Evolutionary conservation across 2,797 vertebrate genomes (phyloP).

Genomic region (Hephaestus fuliginosus): DNA sequence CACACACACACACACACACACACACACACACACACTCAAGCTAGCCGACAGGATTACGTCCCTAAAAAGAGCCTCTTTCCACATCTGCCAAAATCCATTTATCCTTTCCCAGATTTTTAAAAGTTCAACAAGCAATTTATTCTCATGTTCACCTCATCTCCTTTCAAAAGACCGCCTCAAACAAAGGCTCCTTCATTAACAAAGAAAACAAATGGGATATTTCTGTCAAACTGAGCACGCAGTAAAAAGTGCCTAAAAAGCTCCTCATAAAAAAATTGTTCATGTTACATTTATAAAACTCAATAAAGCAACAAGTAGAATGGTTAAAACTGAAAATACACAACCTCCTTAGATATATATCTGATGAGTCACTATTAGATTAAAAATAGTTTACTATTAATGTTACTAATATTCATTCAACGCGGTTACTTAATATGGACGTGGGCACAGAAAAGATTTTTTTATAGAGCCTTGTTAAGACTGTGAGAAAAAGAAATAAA

Average conservation of each 20-base stretch:
- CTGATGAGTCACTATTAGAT: background rate
- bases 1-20: slow-evolving; percentile 8
- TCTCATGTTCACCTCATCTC: background rate
- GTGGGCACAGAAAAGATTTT: background rate
- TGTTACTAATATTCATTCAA: background rate
- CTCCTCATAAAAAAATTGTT: background rate
- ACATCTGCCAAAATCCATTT: slow-evolving; percentile 43
- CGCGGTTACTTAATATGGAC: background rate
- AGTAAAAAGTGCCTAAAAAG: background rate
- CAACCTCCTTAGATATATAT: background rate
- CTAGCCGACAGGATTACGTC: slow-evolving; percentile 25
- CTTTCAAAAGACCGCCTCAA: background rate
- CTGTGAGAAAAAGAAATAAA: background rate
- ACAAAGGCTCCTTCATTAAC: background rate
- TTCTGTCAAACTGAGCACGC: background rate
- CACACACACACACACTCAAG: background rate
- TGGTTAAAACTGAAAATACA: background rate
- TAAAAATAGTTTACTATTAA: slow-evolving; percentile 7
- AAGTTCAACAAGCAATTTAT: slow-evolving; percentile 9
- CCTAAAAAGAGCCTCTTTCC: slow-evolving; percentile 43
- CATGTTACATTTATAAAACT: slow-evolving; percentile 16
- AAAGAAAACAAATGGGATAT: background rate
- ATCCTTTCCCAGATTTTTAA: slow-evolving; percentile 23
- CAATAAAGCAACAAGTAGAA: slow-evolving; percentile 1
- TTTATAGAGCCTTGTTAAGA: background rate